phyloP scores from a whole-genome alignment of 1,140 invertebrate genomes.

The Steinernema khuongi region DNA sequence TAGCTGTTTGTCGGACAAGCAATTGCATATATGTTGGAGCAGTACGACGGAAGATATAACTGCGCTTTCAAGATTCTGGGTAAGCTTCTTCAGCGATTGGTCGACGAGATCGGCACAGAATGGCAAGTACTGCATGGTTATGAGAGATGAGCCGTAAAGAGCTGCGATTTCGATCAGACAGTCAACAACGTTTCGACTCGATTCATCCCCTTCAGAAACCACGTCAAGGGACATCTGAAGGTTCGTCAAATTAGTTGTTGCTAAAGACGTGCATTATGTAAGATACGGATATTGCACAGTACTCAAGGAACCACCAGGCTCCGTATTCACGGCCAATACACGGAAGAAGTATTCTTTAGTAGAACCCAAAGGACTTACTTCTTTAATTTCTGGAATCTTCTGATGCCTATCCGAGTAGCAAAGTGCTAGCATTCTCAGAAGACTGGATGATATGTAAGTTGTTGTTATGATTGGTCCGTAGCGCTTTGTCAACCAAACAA shows the following conservation, averaged over 20 bases:
- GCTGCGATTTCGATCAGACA: constrained; percentile 78
- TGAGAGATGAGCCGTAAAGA: constrained; percentile 85
- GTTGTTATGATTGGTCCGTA: constrained; percentile 89
- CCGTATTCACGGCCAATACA: no score
- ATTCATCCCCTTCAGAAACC: constrained; percentile 70
- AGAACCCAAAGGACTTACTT: no score
- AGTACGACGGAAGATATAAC: constrained; percentile 39
- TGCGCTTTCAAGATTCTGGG: constrained; percentile 38
- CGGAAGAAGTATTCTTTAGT: no score
- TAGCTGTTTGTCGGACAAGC: constrained; percentile 47
- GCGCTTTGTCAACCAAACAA: constrained; percentile 70
- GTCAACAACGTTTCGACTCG: constrained; percentile 76
- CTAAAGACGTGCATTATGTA: no score
- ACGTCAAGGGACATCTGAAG: constrained; percentile 42
- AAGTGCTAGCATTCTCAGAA: constrained; percentile 82
- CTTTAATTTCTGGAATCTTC: constrained; percentile 60
- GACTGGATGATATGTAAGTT: constrained; percentile 78
- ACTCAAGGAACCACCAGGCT: no score
- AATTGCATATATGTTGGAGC: constrained; percentile 35
- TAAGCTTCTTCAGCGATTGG: constrained; percentile 40
- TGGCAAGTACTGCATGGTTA: constrained; percentile 86
- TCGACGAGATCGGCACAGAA: constrained; percentile 74
- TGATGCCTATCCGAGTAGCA: constrained; percentile 84
- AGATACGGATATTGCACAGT: constrained; percentile 37
- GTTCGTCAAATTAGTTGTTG: no score